Conservation (phyloP, 2,797 vertebrate genomes). For the Scomberomorus guttatus region DNA sequence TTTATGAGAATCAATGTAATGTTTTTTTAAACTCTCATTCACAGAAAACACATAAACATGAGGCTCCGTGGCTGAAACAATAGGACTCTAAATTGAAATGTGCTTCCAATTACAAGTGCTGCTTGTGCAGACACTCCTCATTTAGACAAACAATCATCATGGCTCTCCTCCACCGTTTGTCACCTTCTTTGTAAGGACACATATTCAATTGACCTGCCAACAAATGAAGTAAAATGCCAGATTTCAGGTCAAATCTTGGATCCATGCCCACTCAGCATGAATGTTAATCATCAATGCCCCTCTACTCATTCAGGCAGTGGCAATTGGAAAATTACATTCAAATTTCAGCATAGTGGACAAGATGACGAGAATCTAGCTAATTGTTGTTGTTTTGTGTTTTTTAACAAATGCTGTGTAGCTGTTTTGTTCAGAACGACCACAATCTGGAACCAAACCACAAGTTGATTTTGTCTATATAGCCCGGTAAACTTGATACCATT, state of each 20-base stretch:
- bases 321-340: slow-evolving; percentile 8
- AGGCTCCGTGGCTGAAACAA: slow-evolving; percentile 58
- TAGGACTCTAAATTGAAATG: slow-evolving; percentile 64
- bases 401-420: slow-evolving; percentile 50
- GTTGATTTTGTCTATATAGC: slow-evolving; percentile 70
- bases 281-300: slow-evolving; percentile 1
- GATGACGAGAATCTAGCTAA: slow-evolving; percentile 49
- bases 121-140: slow-evolving; percentile 53
- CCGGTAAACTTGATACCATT: slow-evolving; percentile 66
- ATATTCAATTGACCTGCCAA: slow-evolving; percentile 10
- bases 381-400: slow-evolving; percentile 58
- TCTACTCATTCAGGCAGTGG: slow-evolving; percentile 7
- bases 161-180: slow-evolving; percentile 43
- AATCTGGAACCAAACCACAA: slow-evolving; percentile 60
- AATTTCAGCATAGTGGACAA: slow-evolving; percentile 20
- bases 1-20: slow-evolving; percentile 54
- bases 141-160: slow-evolving; percentile 57
- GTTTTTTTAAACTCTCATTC: slow-evolving; percentile 55
- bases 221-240: slow-evolving; percentile 26
- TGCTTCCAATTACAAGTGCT: slow-evolving; percentile 68
- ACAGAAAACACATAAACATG: slow-evolving; percentile 63
- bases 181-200: slow-evolving; percentile 28
- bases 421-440: slow-evolving; percentile 50
- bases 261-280: neutral
- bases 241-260: slow-evolving; percentile 18